These are phyloP conservation scores for Tyrannus savana DNA, from an alignment of 2,113 vertebrate species.

Conservation along the genomic window DNA sequence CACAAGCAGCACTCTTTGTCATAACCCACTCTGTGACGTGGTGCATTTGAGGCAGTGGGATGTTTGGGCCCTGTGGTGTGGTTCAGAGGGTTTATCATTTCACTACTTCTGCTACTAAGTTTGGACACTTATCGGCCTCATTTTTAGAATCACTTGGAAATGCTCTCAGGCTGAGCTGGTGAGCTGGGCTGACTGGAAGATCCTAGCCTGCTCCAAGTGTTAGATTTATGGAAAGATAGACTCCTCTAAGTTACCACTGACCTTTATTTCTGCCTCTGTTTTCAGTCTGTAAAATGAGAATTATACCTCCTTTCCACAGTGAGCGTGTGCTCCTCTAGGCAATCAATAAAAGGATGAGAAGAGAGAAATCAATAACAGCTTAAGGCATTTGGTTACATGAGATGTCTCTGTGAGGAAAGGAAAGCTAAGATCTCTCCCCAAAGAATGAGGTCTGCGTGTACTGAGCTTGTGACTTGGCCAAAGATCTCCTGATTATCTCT, in stretches of 20 bases:
- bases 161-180: not conserved
- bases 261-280: conserved; percentile 9
- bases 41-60: not conserved
- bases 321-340: not conserved
- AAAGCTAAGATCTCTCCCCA: not conserved
- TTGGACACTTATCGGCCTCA: not conserved
- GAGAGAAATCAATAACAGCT: conserved; percentile 39
- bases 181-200: not conserved
- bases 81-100: not conserved
- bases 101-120: not conserved
- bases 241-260: not conserved
- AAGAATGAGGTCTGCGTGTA: not conserved
- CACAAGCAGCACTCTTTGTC: not conserved
- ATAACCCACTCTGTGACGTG: not conserved
- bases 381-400: not conserved
- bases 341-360: conserved; percentile 20
- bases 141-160: not conserved
- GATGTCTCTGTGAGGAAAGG: not conserved
- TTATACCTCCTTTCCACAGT: not conserved
- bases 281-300: conserved; percentile 19
- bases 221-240: not conserved
- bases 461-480: not conserved
- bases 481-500: not conserved
- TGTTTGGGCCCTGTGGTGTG: not conserved
- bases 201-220: not conserved